A percentile compares a stretch with the other conserved stretches of the same genome.
Evolutionary conservation across 2,888 invertebrate genomes (phyloP).

Genomic region (Himalopsyche japonica): DNA sequence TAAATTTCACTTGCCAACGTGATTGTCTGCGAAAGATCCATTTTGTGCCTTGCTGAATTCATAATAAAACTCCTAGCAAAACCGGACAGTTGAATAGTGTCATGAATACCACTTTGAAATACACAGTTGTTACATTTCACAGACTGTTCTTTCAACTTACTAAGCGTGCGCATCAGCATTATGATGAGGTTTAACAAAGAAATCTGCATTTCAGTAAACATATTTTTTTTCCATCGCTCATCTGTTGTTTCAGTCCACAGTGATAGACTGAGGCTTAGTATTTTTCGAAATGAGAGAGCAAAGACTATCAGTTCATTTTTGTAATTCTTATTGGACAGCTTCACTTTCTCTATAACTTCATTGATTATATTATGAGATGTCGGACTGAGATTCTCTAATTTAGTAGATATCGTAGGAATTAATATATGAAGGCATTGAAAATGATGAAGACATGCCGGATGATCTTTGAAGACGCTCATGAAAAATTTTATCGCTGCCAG

Average conservation of each 20-base stretch:
- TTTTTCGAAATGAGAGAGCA: slow-evolving; percentile 19
- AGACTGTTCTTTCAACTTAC: slow-evolving; percentile 14
- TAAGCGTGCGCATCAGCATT: slow-evolving; percentile 12
- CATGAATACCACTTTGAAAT: slow-evolving; percentile 31
- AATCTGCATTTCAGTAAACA: slow-evolving; percentile 19
- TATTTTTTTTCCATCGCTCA: slow-evolving; percentile 21
- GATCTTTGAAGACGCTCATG: slow-evolving; percentile 8
- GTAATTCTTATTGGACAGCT: neutral
- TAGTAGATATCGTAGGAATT: slow-evolving; percentile 2
- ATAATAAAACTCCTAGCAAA: slow-evolving; percentile 7
- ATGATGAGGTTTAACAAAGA: slow-evolving; percentile 9
- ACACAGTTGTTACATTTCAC: slow-evolving; percentile 28
- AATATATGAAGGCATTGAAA: slow-evolving; percentile 3
- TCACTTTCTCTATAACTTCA: slow-evolving; percentile 1
- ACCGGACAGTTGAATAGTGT: slow-evolving; percentile 20
- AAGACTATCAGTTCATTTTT: slow-evolving; percentile 8
- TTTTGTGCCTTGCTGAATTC: slow-evolving; percentile 16
- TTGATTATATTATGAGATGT: slow-evolving; percentile 2
- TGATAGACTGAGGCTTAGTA: slow-evolving; percentile 16
- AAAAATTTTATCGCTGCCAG: slow-evolving; percentile 13
- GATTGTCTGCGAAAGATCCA: slow-evolving; percentile 8
- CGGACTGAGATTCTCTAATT: slow-evolving; percentile 5
- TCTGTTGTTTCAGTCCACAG: slow-evolving; percentile 12
- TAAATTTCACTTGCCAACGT: neutral
- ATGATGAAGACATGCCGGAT: neutral